A percentile compares a stretch with the other conserved stretches of the same genome.
Evolutionary conservation across 2,113 vertebrate genomes (phyloP).

Genomic region (Mormyrus iriodes): DNA sequence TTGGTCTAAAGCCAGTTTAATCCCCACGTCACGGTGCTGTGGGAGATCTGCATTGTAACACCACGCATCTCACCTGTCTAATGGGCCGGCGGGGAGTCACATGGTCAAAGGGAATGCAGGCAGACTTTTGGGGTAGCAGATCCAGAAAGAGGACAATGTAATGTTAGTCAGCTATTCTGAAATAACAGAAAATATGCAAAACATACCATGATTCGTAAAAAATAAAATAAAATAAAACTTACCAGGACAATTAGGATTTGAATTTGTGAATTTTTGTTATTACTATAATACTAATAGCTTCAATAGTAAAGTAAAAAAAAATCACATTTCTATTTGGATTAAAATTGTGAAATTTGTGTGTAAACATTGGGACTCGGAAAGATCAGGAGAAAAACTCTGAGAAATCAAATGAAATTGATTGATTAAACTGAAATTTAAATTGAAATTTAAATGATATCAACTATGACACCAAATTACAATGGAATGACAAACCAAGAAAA

Average conservation of each 20-base stretch:
- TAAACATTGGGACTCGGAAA: neutral
- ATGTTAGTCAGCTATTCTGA: neutral
- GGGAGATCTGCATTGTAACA: constrained; percentile 52
- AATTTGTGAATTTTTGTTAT: neutral
- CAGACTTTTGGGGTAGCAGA: neutral
- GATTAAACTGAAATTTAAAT: neutral
- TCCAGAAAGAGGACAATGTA: neutral
- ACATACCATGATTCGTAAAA: neutral
- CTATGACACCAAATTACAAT: neutral
- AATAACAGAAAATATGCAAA: neutral
- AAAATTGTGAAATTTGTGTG: neutral
- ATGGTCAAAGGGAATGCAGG: constrained; percentile 26
- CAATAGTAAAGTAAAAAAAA: neutral
- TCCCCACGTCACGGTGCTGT: constrained; percentile 57
- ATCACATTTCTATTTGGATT: neutral
- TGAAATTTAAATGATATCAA: neutral
- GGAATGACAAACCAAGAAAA: neutral
- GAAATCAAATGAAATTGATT: neutral
- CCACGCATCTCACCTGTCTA: constrained; percentile 43
- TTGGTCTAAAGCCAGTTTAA: constrained; percentile 74
- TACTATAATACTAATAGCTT: neutral
- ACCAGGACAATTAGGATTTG: neutral
- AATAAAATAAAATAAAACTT: neutral
- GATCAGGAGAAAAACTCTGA: neutral
- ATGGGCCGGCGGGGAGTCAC: constrained; percentile 42